Evolutionary conservation across 2,888 invertebrate genomes (phyloP), one percentile per base, ranked within the genome.

Genomic region (Synanthedon vespiformis): DNA sequence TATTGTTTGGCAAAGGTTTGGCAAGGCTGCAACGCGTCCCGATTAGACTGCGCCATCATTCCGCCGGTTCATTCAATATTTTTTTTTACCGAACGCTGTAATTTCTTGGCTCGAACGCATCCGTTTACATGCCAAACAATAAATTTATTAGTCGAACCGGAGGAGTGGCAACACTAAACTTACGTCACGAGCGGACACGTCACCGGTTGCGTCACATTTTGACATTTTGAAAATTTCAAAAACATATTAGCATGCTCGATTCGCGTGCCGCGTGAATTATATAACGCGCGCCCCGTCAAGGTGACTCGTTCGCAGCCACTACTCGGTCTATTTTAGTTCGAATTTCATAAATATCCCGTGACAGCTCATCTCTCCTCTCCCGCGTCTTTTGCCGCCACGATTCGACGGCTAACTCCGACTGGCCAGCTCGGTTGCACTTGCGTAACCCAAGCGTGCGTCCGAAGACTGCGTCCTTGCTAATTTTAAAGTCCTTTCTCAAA

Each of bases 61-160:
- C 79, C 79, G 69, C 62, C 72, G 70, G 74, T 84, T 86, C 85
- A 86, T 87, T 87, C 87, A 88, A 86, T 85, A 84, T 82, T 83
- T 85, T 86, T 34, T 84, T 83, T 82, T 80, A 73, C 80, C 80
- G 80, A 85, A 85, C 83, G 72, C 74, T 80, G 84, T 84, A 84
- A 84, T 86, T 87, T 87, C 85, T 85, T 87, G 85, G 87, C 86
- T 83, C 85, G 76, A 84, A 86, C 85, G 81, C 85, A 82, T 85
- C 84, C 83, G 87, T 84, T 83, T 85, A 85, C 86, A 86, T 85
- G 87, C 87, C 87, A 87, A 86, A 87, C 87, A 85, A 86, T 87
- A 87, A 86, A 87, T 86, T 86, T 85, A 86, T 87, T 86, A 80
- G 84, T 69, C 77, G 69, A 75, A 75, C 77, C 34, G 84, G 81